Evolutionary conservation across 2,113 vertebrate species (phyloP).

Genomic region (Bombycilla garrulus): DNA sequence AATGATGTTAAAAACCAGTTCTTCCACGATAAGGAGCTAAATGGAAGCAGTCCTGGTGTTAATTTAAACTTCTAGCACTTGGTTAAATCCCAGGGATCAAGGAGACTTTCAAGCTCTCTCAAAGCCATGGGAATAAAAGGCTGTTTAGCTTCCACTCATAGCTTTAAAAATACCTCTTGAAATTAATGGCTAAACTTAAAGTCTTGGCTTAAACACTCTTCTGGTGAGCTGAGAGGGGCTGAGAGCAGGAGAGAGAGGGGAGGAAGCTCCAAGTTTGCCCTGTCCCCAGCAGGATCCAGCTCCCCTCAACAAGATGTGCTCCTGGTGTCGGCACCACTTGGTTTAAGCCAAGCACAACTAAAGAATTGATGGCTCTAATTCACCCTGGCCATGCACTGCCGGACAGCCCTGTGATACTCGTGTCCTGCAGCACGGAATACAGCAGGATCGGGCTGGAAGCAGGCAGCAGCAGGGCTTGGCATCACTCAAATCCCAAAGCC

Average conservation of each 20-base stretch:
- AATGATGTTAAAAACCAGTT: not conserved
- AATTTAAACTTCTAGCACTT: not conserved
- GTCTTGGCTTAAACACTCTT: not conserved
- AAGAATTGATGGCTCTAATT: not conserved
- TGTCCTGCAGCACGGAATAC: not conserved
- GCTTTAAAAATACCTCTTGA: not conserved
- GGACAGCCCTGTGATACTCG: fast-evolving
- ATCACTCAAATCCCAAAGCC: not conserved
- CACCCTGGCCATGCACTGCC: fast-evolving
- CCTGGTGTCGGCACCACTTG: fast-evolving
- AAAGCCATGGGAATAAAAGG: not conserved
- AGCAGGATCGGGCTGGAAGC: not conserved
- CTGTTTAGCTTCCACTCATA: not conserved
- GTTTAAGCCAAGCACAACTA: not conserved
- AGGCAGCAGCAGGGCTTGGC: not conserved
- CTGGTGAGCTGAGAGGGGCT: not conserved
- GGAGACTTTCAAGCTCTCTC: not conserved
- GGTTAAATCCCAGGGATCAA: not conserved
- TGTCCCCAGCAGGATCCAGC: not conserved
- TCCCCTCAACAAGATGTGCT: fast-evolving
- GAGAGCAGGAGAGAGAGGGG: not conserved
- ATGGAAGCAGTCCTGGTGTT: not conserved
- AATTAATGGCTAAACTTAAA: not conserved
- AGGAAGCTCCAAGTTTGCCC: not conserved
- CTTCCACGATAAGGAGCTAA: not conserved